Conservation (phyloP, 2,797 vertebrate genomes). For the Mus spretus region DNA sequence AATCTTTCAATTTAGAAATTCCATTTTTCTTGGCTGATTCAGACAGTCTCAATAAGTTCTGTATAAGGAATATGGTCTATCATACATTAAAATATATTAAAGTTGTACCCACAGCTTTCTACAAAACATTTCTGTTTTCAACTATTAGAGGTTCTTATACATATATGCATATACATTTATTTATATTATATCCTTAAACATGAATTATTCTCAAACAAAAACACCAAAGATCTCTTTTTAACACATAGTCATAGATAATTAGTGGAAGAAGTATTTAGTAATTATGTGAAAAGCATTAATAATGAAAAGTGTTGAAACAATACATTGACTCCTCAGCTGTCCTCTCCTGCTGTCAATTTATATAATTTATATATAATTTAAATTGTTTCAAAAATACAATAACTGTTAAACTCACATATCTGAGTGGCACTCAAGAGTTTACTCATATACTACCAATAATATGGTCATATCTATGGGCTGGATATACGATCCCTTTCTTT, state of each 20-base stretch:
- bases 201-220: not conserved
- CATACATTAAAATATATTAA: conserved; percentile 38
- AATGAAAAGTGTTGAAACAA: not conserved
- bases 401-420: conserved; percentile 9
- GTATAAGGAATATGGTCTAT: conserved; percentile 31
- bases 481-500: not conserved
- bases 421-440: not conserved
- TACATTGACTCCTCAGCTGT: not conserved
- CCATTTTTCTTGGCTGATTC: conserved; percentile 54
- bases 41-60: conserved; percentile 56
- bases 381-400: conserved; percentile 7
- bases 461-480: not conserved
- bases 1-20: conserved; percentile 69
- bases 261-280: not conserved
- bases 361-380: not conserved
- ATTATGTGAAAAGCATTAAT: not conserved
- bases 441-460: not conserved
- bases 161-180: not conserved
- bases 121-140: conserved; percentile 64
- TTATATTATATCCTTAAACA: not conserved
- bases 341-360: not conserved
- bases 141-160: not conserved
- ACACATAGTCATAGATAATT: not conserved
- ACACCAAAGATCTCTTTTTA: not conserved
- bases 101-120: not conserved